Conservation (phyloP, 2,888 invertebrate species). For the Schrankia costaestrigalis region DNA sequence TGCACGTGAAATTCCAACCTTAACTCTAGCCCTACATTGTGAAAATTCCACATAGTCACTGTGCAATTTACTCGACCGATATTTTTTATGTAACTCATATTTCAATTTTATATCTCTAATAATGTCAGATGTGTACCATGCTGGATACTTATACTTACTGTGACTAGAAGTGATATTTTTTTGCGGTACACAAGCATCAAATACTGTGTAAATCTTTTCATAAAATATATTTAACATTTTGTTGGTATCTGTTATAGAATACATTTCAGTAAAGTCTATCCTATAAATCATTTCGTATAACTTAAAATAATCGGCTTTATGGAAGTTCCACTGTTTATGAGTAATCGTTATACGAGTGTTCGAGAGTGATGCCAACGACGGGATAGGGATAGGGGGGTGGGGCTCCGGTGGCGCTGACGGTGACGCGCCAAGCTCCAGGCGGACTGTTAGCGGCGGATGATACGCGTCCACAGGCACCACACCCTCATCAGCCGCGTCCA, state of each 20-base stretch:
- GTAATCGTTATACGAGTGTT: neutral
- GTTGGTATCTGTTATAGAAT: neutral
- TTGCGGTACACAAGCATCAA: neutral
- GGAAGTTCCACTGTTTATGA: neutral
- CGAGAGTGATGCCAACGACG: neutral
- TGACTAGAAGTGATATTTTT: neutral
- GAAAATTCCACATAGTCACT: neutral
- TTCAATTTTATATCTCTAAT: neutral
- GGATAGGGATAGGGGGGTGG: neutral
- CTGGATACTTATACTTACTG: neutral
- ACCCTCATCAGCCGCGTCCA: constrained; percentile 10
- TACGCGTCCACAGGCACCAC: constrained; percentile 1
- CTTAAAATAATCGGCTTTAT: neutral
- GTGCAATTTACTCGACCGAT: neutral
- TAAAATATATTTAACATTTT: neutral
- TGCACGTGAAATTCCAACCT: neutral
- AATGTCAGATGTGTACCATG: neutral
- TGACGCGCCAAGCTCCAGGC: neutral
- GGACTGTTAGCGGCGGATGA: constrained; percentile 3
- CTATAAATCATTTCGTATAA: neutral
- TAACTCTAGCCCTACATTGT: neutral
- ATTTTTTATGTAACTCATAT: neutral
- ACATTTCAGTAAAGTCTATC: neutral
- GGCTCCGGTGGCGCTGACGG: neutral
- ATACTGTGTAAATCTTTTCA: neutral